A percentile compares a stretch with the other conserved stretches of the same genome.
Conservation (phyloP, 2,797 vertebrate species). For the Anableps anableps region DNA sequence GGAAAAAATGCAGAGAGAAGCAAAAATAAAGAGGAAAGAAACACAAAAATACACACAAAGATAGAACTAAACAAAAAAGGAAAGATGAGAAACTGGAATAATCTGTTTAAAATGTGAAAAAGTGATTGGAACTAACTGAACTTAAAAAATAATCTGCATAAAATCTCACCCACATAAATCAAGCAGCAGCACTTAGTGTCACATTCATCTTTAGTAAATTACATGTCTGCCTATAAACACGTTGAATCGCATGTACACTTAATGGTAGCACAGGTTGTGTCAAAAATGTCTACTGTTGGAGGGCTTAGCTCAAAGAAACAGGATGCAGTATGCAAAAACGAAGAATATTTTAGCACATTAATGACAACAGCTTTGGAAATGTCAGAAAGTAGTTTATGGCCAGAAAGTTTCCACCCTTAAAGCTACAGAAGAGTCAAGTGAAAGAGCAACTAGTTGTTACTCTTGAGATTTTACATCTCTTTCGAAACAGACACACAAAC, state of each 20-base stretch:
- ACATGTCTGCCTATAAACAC: background rate
- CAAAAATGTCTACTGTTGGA: background rate
- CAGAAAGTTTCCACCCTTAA: background rate
- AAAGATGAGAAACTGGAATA: background rate
- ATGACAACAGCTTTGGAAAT: background rate
- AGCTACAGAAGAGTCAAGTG: background rate
- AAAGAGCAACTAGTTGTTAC: background rate
- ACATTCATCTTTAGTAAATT: background rate
- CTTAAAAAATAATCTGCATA: background rate
- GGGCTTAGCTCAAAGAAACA: background rate
- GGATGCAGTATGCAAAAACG: background rate
- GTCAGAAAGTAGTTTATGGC: background rate
- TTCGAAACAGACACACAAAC: background rate
- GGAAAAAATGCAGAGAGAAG: constrained; percentile 2
- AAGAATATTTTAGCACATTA: background rate
- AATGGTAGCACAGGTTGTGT: background rate
- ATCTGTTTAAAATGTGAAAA: background rate
- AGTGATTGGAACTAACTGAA: background rate
- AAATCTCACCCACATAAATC: background rate
- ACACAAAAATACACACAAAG: background rate
- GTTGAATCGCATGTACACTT: background rate
- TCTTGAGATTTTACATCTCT: background rate
- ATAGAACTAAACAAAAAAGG: background rate
- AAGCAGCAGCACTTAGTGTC: constrained; percentile 1
- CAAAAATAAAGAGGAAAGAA: constrained; percentile 19